phyloP scores from a whole-genome alignment of 2,797 vertebrate species.

The Ceyx erithaca region DNA sequence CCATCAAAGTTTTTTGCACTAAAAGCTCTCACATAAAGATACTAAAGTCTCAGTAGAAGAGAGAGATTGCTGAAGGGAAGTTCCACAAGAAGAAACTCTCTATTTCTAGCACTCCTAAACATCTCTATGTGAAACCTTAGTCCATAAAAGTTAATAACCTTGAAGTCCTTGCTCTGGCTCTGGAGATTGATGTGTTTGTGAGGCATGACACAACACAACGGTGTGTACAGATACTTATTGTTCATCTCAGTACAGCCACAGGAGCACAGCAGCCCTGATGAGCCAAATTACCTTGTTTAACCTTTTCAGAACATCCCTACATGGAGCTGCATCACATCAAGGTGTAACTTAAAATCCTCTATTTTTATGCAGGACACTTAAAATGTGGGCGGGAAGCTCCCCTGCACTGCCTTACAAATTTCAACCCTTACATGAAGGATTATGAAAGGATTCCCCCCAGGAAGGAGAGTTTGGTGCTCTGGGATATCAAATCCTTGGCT shows the following conservation, averaged over 20 bases:
- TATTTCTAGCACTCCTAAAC: not conserved
- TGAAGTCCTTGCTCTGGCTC: not conserved
- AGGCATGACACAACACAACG: not conserved
- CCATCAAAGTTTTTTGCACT: not conserved
- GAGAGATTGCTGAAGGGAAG: not conserved
- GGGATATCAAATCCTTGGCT: not conserved
- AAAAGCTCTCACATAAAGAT: not conserved
- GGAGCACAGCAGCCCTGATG: not conserved
- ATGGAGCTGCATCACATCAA: fast-evolving
- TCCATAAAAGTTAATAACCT: not conserved
- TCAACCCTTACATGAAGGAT: not conserved
- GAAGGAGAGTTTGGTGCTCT: not conserved
- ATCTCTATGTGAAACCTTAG: not conserved
- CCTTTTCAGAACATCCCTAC: not conserved
- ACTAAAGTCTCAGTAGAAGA: not conserved
- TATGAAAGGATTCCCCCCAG: not conserved
- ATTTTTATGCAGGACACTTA: not conserved
- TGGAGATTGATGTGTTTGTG: not conserved
- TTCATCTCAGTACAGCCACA: not conserved
- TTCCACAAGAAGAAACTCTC: not conserved
- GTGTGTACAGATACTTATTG: not conserved
- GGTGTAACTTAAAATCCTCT: not conserved
- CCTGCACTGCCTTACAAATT: not conserved
- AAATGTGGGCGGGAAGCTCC: not conserved
- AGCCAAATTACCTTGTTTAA: not conserved